A percentile compares a stretch with the other conserved stretches of the same genome.
Evolutionary conservation across 2,113 vertebrate genomes (phyloP).

Genomic region (Anser brachyrhynchus): DNA sequence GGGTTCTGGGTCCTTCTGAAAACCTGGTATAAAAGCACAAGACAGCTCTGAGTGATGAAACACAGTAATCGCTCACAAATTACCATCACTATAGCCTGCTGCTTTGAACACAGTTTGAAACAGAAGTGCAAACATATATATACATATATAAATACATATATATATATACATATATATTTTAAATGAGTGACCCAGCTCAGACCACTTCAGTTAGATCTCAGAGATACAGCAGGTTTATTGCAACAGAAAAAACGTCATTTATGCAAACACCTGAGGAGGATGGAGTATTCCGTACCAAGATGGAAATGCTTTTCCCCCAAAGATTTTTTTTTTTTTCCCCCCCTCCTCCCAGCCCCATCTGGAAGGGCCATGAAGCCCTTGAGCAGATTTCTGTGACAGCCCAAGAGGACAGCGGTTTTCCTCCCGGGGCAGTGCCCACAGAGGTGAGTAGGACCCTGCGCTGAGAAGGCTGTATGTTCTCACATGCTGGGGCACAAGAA

Average conservation of each 20-base stretch:
- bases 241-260: not conserved
- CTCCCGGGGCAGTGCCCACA: not conserved
- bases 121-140: not conserved
- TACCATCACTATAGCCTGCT: fast-evolving
- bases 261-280: not conserved
- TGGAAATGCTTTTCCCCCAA: not conserved
- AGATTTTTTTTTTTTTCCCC: not conserved
- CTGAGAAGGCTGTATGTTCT: fast-evolving
- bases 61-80: fast-evolving
- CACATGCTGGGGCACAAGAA: fast-evolving
- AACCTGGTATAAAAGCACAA: not conserved
- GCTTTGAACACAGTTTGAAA: conserved; percentile 2
- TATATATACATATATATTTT: not conserved
- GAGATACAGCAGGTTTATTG: not conserved
- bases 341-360: not conserved
- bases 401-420: not conserved
- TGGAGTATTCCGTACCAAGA: not conserved
- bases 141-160: no score
- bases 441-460: no score
- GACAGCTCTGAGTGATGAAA: not conserved
- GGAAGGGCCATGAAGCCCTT: not conserved
- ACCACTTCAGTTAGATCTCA: not conserved
- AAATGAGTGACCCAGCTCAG: not conserved
- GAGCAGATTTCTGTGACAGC: no score
- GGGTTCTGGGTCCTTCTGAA: not conserved